phyloP scores from a whole-genome alignment of 2,888 invertebrate genomes.

The Teinopalpus imperialis region DNA sequence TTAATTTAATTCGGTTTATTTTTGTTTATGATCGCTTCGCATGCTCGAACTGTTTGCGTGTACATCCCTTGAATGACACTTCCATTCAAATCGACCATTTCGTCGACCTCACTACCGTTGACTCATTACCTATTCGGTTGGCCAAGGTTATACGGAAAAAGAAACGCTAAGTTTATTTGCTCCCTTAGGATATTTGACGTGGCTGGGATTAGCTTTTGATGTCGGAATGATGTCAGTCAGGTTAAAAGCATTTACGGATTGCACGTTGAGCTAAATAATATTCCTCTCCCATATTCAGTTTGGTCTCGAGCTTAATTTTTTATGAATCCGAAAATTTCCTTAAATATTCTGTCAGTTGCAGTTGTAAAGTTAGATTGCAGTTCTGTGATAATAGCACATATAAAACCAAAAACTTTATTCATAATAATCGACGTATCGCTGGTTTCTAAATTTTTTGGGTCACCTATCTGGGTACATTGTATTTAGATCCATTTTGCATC shows the following conservation, averaged over 20 bases:
- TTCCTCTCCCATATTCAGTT: no score
- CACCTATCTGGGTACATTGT: no score
- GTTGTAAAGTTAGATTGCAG: no score
- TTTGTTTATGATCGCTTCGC: conserved; percentile 15
- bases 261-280: conserved; percentile 33
- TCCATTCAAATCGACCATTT: conserved; percentile 12
- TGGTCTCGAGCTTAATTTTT: no score
- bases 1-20: conserved; percentile 17
- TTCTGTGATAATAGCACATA: no score
- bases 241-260: conserved; percentile 44
- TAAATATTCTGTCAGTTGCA: no score
- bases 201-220: conserved; percentile 41
- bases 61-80: conserved; percentile 19
- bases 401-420: no score
- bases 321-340: no score
- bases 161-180: conserved; percentile 13
- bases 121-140: conserved; percentile 18
- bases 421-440: no score
- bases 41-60: conserved; percentile 12
- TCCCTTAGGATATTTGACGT: conserved; percentile 10
- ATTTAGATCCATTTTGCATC: no score
- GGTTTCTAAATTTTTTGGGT: no score
- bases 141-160: conserved; percentile 18
- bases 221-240: conserved; percentile 34
- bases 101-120: conserved; percentile 18